Conservation (phyloP, 2,888 invertebrate genomes). For the Keiferia lycopersicella region DNA sequence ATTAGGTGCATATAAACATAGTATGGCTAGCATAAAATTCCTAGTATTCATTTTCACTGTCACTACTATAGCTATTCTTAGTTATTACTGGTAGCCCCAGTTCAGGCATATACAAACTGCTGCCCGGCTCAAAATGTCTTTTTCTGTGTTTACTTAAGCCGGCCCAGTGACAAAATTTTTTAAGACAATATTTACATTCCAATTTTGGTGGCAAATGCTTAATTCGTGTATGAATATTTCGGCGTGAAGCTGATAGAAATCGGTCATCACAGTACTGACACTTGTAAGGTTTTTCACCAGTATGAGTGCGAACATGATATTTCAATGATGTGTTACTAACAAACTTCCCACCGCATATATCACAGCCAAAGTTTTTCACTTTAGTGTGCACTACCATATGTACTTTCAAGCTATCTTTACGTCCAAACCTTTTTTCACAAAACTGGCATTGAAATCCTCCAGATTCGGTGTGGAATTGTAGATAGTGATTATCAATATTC, state of each 20-base stretch:
- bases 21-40: too few species aligned
- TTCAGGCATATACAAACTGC: slow-evolving; percentile 20
- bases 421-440: slow-evolving; percentile 35
- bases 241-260: slow-evolving; percentile 35
- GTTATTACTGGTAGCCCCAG: neutral
- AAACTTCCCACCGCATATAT: slow-evolving; percentile 36
- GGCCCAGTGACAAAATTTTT: slow-evolving; percentile 30
- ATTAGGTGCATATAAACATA: too few species aligned
- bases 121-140: slow-evolving; percentile 33
- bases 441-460: slow-evolving; percentile 28
- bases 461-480: neutral
- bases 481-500: neutral
- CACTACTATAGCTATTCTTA: neutral
- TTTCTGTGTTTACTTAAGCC: slow-evolving; percentile 32
- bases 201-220: slow-evolving; percentile 32
- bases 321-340: slow-evolving; percentile 35
- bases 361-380: slow-evolving; percentile 37
- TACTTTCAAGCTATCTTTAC: slow-evolving; percentile 31
- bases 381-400: slow-evolving; percentile 38
- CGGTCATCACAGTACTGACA: slow-evolving; percentile 33
- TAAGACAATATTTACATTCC: slow-evolving; percentile 33
- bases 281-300: slow-evolving; percentile 36
- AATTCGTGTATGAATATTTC: slow-evolving; percentile 34
- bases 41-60: neutral
- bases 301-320: slow-evolving; percentile 37